A percentile compares a stretch with the other conserved stretches of the same genome.
Conservation (phyloP, 2,113 vertebrate species). For the Lamprologus speciosus region DNA sequence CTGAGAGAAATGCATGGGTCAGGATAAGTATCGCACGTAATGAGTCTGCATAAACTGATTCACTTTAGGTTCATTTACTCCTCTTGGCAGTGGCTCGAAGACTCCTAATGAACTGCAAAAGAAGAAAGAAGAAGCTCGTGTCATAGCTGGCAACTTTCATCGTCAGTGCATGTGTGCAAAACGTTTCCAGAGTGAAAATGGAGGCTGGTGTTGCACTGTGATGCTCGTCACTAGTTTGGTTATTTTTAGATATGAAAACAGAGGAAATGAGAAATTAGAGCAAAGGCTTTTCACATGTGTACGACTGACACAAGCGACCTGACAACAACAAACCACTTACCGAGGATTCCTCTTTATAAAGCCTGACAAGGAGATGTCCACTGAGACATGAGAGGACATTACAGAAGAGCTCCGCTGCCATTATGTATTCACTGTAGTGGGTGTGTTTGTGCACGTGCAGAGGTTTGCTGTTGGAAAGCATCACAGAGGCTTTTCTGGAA, state of each 20-base stretch:
- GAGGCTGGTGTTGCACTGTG: not conserved
- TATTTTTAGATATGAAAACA: not conserved
- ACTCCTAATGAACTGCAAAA: not conserved
- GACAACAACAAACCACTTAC: not conserved
- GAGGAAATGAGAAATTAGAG: not conserved
- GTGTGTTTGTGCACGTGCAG: not conserved
- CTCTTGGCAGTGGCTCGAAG: not conserved
- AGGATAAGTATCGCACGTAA: not conserved
- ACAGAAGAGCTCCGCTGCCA: not conserved
- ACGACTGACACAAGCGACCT: not conserved
- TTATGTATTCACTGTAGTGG: not conserved
- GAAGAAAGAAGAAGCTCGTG: not conserved
- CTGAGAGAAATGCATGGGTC: not conserved
- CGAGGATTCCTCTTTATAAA: not conserved
- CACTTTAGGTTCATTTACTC: conserved; percentile 1
- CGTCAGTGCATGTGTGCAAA: not conserved
- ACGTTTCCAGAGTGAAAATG: not conserved
- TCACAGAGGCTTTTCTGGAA: not conserved
- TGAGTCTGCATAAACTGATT: not conserved
- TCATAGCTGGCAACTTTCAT: not conserved
- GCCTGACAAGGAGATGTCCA: not conserved
- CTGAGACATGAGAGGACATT: not conserved
- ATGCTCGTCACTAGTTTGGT: not conserved
- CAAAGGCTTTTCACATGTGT: not conserved
- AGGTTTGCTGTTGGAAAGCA: not conserved